Evolutionary conservation across 2,113 vertebrate species (phyloP), one percentile per base, ranked within the genome.

Genomic region (Lophura nycthemera): DNA sequence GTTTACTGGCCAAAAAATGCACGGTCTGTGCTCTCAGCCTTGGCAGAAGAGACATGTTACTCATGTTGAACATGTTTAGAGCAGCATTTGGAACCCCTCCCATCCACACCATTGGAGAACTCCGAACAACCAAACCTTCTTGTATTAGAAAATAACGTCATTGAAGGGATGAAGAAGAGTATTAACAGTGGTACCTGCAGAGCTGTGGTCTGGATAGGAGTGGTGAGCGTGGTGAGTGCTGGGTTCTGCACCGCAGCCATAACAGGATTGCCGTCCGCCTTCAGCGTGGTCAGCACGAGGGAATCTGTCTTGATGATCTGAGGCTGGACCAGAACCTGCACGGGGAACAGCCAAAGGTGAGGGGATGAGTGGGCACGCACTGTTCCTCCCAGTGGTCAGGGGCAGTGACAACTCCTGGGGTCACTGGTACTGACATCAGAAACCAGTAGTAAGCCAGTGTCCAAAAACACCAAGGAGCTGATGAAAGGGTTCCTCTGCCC

Each of bases 221-320:
- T 88, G 32, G 99, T 98, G 61, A 99, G 97, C 3, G 99, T 96
- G 21, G 99, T 98, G 80, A 99, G 98, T 3, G 98, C 96, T 1
- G 99, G 98, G 97, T 98, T 99, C 97, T 99, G 99, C 96, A 99
- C 98, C 2, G 99, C 97, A 0, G 99, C 98, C 96, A 99, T 97
- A 45, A 99, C 98, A 15, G 99, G 99, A 32, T 98, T 99, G 50
- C 99, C 98, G 5, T 99, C 99, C 6, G 99, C 96, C 88, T 99
- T 99, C 91, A 99, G 95, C 3, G 99, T 99, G 4, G 99, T 99
- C 94, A 99, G 96, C 89, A 99, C 98, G 84, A 99, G 97, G 14
- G 99, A 99, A 90, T 99, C 99, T 0, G 99, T 99, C 96, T 99
- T 99, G 87, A 99, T 98, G 94, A 99, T 99, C 97, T 99, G 99